phyloP scores from a whole-genome alignment of 2,797 vertebrate genomes.

The Neosilurus mollespiculum region DNA sequence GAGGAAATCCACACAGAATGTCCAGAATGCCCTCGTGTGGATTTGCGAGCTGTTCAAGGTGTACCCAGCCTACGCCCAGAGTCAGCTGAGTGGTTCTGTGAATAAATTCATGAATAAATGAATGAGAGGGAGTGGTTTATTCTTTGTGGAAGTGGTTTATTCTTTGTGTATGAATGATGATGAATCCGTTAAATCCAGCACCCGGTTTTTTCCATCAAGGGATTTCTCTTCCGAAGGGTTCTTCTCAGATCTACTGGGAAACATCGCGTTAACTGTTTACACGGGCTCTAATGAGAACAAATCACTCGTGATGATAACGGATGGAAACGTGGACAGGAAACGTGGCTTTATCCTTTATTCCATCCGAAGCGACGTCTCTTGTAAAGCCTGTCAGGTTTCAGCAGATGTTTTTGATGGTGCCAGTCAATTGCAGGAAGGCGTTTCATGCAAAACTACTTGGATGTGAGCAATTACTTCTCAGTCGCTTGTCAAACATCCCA shows the following conservation, averaged over 20 bases:
- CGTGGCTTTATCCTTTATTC: not conserved
- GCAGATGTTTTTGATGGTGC: constrained; percentile 56
- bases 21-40: no score
- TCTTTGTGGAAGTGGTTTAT: not conserved
- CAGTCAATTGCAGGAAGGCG: constrained; percentile 46
- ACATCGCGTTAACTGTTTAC: not conserved
- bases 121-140: no score
- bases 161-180: not conserved
- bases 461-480: constrained; percentile 50
- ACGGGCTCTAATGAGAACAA: not conserved
- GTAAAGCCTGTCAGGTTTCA: constrained; percentile 42
- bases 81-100: no score
- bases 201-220: not conserved
- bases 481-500: constrained; percentile 45
- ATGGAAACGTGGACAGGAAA: constrained; percentile 16
- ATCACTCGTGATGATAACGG: constrained; percentile 20
- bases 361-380: constrained; percentile 29
- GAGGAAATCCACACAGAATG: no score
- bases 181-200: not conserved
- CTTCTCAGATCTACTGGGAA: not conserved
- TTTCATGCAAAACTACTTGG: constrained; percentile 46
- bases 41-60: no score
- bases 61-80: no score
- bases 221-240: not conserved
- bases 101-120: no score